Evolutionary conservation across 2,888 invertebrate genomes (phyloP).

Genomic region (Nomada fucata): DNA sequence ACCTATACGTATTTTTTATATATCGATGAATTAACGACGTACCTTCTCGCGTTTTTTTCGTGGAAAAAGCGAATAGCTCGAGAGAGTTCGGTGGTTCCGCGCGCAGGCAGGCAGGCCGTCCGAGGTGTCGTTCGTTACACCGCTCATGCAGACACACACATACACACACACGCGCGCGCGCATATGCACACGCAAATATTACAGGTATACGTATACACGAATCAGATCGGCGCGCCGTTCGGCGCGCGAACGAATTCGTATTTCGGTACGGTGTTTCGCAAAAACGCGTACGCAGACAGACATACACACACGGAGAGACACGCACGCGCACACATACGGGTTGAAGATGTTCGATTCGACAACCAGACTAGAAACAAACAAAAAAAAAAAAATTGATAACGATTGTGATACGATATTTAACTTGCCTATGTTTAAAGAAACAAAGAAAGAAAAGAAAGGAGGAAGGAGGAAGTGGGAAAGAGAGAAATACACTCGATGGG

Average conservation of each 20-base stretch:
- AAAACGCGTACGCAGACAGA: conserved; percentile 44
- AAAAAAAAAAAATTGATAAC: conserved; percentile 62
- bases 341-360: conserved; percentile 82
- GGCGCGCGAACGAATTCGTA: conserved; percentile 9
- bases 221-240: neutral
- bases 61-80: conserved; percentile 61
- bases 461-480: neutral
- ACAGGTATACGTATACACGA: neutral
- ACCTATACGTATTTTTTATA: conserved; percentile 69
- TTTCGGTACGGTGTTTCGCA: conserved; percentile 73
- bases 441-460: conserved; percentile 58
- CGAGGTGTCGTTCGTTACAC: conserved; percentile 54
- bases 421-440: conserved; percentile 82
- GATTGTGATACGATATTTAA: conserved; percentile 84
- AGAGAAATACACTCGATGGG: conserved; percentile 31
- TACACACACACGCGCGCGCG: neutral
- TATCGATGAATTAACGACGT: conserved; percentile 58
- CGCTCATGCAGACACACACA: conserved; percentile 13
- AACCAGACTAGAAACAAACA: conserved; percentile 80
- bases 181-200: neutral
- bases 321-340: conserved; percentile 64
- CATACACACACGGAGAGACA: neutral
- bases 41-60: conserved; percentile 66
- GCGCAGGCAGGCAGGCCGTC: conserved; percentile 53
- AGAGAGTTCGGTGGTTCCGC: conserved; percentile 53